Base-by-base conservation (phyloP, 2,797 vertebrate genomes). In the Melanotaenia maccullochi region DNA sequence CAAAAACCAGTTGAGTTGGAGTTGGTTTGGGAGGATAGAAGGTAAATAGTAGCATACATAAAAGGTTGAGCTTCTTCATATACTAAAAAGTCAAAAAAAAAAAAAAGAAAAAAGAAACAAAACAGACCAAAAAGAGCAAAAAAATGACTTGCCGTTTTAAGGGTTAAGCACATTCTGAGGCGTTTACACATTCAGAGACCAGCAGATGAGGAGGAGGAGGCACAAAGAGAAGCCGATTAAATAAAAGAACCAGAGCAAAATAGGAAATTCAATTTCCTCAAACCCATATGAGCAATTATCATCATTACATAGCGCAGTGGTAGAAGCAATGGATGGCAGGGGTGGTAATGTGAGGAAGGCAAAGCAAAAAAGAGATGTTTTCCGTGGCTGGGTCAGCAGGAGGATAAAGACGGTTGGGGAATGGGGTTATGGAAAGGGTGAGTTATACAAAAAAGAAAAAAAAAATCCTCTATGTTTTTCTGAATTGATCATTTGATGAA, bases 221-320 rank as follows among this genome's bases (percentile, higher is more conserved):
- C 76, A 74, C 62, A 81, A 60, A 78, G 56, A 69, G 60, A 60
- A 79, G 65, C 60, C 68, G 30, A 35, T 61, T 42, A 71, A 68
- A 77, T 75, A 63, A 82, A 76, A 28, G 60, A 78, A 67, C 54
- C 75, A 75, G 33, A 81, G 78, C 47, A n/a, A 89, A 84, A 87
- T 75, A 70, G 64, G 73, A 87, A 91, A 90, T 87, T 85, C 62
- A 87, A 85, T 90, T 89, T 88, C 80, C 79, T 88, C 79, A 78
- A 88, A 84, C 69, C 73, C 81, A 68, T 78, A 81, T 81, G 77
- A 85, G 86, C 87, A 90, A 85, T 91, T 89, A 90, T 86, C 75
- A 85, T 91, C 89, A 91, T 91, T 83, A 90, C 87, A 87, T 72
- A 85, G 82, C 78, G 86, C 77, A 65, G 78, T 76, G 74, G 75